Base-by-base conservation (phyloP, 2,113 vertebrate species). In the Polypterus senegalus region DNA sequence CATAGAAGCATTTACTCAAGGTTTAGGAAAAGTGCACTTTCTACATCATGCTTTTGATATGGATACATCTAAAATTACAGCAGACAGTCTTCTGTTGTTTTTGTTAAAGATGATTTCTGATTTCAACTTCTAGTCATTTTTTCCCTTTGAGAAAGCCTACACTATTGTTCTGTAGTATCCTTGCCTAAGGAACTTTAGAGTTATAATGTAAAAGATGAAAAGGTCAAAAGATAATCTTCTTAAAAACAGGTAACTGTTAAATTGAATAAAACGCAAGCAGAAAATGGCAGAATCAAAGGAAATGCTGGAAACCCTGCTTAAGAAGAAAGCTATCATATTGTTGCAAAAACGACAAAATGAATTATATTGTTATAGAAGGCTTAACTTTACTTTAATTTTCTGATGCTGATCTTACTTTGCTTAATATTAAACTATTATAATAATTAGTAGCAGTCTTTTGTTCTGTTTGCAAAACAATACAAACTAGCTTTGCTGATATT, bases 151-250 rank as follows among this genome's bases (percentile, higher is more conserved):
- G 27, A 57, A 57, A 55, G 62, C 57, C 54, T 49, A 52, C 10
- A 54, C 9, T 53, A 3, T 47, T n/a, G 55, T 51, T 11, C 9
- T 45, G 48, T 5, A n/a, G n/a, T 46, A 48, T n/a, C n/a, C 49
- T 44, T 49, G 65, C 66, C 61, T 54, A 44, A 52, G 61, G 66
- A 56, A 55, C 44, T 45, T 7, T 47, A 48, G 47, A 46, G 51
- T 61, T 62, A 59, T 6, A 54, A 53, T 61, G 61, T 51, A 61
- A 61, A 58, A 57, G 57, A 58, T 4, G 57, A 58, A 7, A 61
- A 44, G 64, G 55, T 61, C 58, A 67, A 46, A 27, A 49, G 65
- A 58, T 53, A 55, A 63, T 61, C 46, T 61, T 64, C 63, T 67
- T 69, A 59, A 66, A 63, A 65, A 66, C 27, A 27, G 27, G 27